These are phyloP conservation scores for Perccottus glenii DNA, from an alignment of 2,113 vertebrate genomes.

Conservation along the genomic window DNA sequence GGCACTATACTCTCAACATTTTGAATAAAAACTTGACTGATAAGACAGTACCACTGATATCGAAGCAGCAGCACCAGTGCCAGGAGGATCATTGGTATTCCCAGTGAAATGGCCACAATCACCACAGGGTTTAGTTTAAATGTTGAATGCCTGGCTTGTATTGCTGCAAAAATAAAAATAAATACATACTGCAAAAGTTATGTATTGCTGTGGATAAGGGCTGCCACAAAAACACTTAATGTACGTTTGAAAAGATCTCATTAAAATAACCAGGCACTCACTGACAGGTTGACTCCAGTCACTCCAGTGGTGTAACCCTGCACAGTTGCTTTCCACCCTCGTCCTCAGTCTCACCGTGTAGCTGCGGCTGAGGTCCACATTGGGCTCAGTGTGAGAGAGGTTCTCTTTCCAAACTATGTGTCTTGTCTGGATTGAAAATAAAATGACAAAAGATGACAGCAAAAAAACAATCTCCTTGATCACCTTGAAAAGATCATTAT, in stretches of 20 bases:
- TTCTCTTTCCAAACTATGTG: accelerated
- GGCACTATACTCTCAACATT: not conserved
- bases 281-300: conserved; percentile 60
- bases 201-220: not conserved
- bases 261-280: conserved; percentile 39
- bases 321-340: accelerated
- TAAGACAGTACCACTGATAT: conserved; percentile 54
- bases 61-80: conserved; percentile 54
- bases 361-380: conserved; percentile 16
- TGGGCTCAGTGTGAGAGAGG: not conserved
- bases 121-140: conserved; percentile 16
- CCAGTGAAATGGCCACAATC: conserved; percentile 51
- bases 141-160: not conserved
- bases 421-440: conserved; percentile 35
- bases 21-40: too few relatives aligned
- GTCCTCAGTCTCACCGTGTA: conserved; percentile 57
- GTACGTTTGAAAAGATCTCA: not conserved
- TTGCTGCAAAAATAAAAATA: conserved; percentile 26
- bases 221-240: not conserved
- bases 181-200: not conserved
- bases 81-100: conserved; percentile 70
- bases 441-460: not conserved
- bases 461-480: too few relatives aligned
- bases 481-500: too few relatives aligned
- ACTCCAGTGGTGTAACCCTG: conserved; percentile 22